phyloP scores from a whole-genome alignment of 2,113 vertebrate species.

The Talpa occidentalis region DNA sequence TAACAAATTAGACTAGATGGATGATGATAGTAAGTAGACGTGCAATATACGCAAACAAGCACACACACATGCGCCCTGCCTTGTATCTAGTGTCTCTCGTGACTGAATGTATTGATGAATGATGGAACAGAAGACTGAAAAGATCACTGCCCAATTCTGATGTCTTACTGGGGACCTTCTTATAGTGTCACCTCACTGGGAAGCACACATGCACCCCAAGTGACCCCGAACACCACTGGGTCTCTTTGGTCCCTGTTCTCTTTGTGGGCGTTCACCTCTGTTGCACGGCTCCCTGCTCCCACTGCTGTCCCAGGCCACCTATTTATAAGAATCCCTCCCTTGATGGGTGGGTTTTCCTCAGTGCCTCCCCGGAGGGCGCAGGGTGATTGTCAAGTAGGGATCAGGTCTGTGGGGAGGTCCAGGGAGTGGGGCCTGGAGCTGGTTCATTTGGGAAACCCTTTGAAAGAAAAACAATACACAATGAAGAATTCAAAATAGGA shows the following conservation, averaged over 20 bases:
- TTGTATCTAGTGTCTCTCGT: no score
- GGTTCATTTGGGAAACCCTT: not conserved
- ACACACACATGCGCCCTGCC: no score
- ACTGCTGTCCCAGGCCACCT: not conserved
- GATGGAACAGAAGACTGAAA: no score
- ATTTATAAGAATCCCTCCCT: not conserved
- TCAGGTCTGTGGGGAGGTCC: not conserved
- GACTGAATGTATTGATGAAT: no score
- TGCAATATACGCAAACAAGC: no score
- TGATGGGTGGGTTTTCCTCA: not conserved
- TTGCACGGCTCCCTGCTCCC: not conserved
- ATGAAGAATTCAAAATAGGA: not conserved
- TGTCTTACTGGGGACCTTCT: not conserved
- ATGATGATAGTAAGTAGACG: no score
- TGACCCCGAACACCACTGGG: no score
- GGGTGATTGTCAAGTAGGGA: no score
- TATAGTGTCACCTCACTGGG: not conserved
- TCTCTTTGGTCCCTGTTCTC: not conserved
- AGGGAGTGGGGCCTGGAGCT: no score
- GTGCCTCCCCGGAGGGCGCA: no score
- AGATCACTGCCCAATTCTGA: not conserved
- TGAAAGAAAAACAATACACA: not conserved
- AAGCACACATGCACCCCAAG: not conserved
- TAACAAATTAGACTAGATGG: no score
- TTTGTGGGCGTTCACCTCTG: not conserved